Conservation (phyloP, 64 coral and sea anemone genomes). For the Dendronephthya gigantea region DNA sequence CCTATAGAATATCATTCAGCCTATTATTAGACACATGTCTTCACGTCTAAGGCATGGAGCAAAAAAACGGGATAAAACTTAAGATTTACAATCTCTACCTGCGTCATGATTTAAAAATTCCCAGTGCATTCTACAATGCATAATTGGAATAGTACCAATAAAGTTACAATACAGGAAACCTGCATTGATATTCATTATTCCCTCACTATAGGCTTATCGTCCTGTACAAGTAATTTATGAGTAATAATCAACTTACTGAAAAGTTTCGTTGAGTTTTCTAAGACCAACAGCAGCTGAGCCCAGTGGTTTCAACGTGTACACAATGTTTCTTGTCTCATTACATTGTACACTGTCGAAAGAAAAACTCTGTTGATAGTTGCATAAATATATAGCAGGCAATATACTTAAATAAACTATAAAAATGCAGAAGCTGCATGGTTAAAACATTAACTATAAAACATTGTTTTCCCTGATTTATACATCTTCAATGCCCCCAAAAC, state of each 20-base stretch:
- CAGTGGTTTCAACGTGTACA: constrained; percentile 86
- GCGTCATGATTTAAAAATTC: no score
- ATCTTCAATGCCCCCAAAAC: no score
- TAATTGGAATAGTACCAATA: no score
- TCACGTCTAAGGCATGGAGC: not conserved
- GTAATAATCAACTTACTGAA: constrained; percentile 48
- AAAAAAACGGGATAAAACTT: not conserved
- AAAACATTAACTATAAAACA: no score
- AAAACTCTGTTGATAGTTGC: not conserved
- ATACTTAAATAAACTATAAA: no score
- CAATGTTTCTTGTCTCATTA: constrained; percentile 65
- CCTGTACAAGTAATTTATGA: not conserved
- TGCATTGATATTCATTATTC: no score
- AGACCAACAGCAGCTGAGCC: constrained; percentile 56
- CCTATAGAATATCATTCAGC: constrained; percentile 27
- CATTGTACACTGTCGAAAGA: constrained; percentile 51
- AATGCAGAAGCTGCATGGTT: no score
- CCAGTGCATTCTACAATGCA: no score
- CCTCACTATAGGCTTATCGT: no score
- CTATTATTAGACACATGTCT: not conserved
- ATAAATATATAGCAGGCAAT: not conserved
- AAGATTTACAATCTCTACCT: no score
- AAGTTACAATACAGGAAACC: no score
- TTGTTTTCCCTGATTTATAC: no score
- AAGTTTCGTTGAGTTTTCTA: constrained; percentile 55